A percentile compares a stretch with the other conserved stretches of the same genome.
Evolutionary conservation across 2,888 invertebrate species (phyloP).

Genomic region (Netelia inedita): DNA sequence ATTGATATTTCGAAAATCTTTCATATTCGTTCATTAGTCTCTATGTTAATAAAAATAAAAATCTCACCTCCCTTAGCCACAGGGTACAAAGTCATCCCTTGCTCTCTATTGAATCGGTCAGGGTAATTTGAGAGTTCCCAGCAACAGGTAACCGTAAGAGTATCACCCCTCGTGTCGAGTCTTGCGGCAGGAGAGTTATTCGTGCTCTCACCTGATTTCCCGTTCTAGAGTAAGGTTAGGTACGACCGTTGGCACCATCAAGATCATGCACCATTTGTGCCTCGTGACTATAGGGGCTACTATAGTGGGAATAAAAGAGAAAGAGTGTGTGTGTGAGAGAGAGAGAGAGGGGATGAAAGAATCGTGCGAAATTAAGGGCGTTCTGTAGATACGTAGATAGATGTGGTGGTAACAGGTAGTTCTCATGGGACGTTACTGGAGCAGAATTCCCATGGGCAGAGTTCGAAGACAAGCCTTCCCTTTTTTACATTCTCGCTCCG

Average conservation of each 20-base stretch:
- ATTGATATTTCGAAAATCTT: too few relatives aligned
- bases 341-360: conserved; percentile 67
- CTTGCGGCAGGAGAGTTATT: conserved; percentile 58
- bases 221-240: conserved; percentile 8
- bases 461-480: conserved; percentile 24
- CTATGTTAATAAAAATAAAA: not conserved
- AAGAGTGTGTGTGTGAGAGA: too few relatives aligned
- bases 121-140: conserved; percentile 56
- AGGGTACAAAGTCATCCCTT: not conserved
- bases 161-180: conserved; percentile 48
- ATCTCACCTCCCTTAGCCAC: not conserved
- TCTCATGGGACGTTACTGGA: conserved; percentile 80
- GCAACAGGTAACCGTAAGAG: conserved; percentile 61
- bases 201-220: conserved; percentile 30
- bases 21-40: not conserved
- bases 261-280: conserved; percentile 26
- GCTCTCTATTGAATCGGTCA: conserved; percentile 41
- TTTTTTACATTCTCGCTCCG: conserved; percentile 61
- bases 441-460: conserved; percentile 79
- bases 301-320: conserved; percentile 54
- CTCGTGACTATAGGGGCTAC: conserved; percentile 16
- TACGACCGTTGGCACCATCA: not conserved
- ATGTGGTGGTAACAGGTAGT: conserved; percentile 78
- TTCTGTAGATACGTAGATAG: conserved; percentile 49
- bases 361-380: conserved; percentile 78